phyloP scores from a whole-genome alignment of 1,140 invertebrate genomes.

The Anoplolepis gracilipes region DNA sequence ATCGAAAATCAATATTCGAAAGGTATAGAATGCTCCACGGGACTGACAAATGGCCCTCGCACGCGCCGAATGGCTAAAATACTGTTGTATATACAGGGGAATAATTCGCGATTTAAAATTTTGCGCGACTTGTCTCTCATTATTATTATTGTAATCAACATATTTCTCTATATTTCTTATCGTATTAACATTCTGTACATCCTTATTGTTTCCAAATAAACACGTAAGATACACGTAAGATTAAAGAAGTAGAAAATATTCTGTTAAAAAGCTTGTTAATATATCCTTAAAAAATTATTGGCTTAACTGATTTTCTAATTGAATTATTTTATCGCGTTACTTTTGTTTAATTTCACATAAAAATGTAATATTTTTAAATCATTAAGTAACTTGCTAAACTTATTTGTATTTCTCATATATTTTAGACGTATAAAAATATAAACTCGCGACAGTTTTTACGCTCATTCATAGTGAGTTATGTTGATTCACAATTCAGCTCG shows the following conservation, averaged over 20 bases:
- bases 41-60: slow-evolving; percentile 58
- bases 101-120: slow-evolving; percentile 27
- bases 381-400: not conserved
- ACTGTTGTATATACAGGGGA: slow-evolving; percentile 27
- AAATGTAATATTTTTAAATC: not conserved
- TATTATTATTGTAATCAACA: not conserved
- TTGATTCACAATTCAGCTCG: slow-evolving; percentile 46
- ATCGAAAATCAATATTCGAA: slow-evolving; percentile 62
- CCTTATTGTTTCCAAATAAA: not conserved
- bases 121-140: not conserved
- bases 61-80: slow-evolving; percentile 52
- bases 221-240: not conserved
- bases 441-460: slow-evolving; percentile 13
- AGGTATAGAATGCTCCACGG: slow-evolving; percentile 54
- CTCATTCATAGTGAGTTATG: slow-evolving; percentile 30
- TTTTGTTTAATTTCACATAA: not conserved
- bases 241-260: not conserved
- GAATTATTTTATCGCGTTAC: not conserved
- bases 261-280: not conserved
- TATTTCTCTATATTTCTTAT: not conserved
- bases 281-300: not conserved
- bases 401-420: not conserved
- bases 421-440: slow-evolving; percentile 20
- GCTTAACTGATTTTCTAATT: too few species aligned
- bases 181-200: not conserved